Percentiles rank a stretch among this genome's conserved stretches.
Evolutionary conservation across 2,888 invertebrate species (phyloP).

Genomic region (Macrophya annulata): DNA sequence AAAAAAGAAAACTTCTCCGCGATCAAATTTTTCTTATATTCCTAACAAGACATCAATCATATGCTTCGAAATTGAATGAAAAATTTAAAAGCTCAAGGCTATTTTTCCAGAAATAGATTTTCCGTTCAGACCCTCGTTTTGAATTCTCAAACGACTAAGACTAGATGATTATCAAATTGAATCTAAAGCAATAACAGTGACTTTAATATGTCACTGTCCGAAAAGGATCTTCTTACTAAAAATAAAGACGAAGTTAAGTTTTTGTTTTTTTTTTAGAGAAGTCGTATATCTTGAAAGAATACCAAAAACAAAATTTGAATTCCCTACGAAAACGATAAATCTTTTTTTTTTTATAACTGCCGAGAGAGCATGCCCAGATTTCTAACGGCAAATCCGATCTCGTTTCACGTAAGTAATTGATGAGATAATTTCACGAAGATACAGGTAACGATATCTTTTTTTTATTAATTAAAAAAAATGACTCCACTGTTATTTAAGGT

Average conservation of each 20-base stretch:
- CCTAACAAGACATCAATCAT: not conserved
- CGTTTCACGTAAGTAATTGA: not conserved
- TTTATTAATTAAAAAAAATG: not conserved
- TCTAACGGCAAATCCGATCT: not conserved
- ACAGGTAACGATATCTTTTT: not conserved
- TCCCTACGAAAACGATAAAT: not conserved
- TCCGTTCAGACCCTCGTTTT: no score
- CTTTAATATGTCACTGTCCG: not conserved
- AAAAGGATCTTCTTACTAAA: not conserved
- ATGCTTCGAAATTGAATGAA: not conserved
- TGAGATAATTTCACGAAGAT: not conserved
- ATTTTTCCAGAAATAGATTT: not conserved
- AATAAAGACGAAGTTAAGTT: not conserved
- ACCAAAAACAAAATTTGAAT: not conserved
- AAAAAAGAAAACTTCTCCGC: not conserved
- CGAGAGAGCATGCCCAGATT: not conserved
- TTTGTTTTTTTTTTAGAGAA: no score
- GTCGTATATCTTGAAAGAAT: not conserved
- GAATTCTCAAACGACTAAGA: no score
- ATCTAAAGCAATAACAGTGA: not conserved
- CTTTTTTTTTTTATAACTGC: not conserved
- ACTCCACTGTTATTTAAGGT: not conserved
- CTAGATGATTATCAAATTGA: not conserved
- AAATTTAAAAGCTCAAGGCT: not conserved
- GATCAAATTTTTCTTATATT: not conserved